phyloP scores from a whole-genome alignment of 2,113 vertebrate species.

The Apteryx owenii region DNA sequence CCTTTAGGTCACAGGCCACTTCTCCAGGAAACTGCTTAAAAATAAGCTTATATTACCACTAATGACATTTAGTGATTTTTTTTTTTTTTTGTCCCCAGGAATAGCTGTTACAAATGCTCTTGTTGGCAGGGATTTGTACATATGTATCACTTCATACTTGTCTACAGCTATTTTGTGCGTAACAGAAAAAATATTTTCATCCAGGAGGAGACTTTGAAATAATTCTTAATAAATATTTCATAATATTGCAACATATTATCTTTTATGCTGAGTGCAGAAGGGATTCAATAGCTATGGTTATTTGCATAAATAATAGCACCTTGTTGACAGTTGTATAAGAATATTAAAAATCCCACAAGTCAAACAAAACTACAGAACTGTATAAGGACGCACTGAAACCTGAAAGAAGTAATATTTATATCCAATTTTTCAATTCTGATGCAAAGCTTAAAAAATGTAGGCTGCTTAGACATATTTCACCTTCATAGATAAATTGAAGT shows the following conservation, averaged over 20 bases:
- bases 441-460: not conserved
- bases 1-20: not conserved
- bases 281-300: not conserved
- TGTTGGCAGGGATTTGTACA: not conserved
- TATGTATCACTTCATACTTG: not conserved
- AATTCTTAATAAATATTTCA: not conserved
- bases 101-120: not conserved
- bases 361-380: not conserved
- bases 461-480: not conserved
- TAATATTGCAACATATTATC: not conserved
- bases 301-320: slow-evolving; percentile 31
- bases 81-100: not conserved
- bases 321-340: slow-evolving; percentile 9
- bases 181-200: not conserved
- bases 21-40: not conserved
- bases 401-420: not conserved
- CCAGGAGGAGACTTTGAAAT: not conserved
- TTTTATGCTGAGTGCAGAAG: not conserved
- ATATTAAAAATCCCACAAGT: not conserved
- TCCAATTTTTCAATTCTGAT: not conserved
- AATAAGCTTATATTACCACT: not conserved
- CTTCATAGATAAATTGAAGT: not conserved
- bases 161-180: not conserved
- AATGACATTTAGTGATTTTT: not conserved
- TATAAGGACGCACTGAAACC: not conserved